phyloP scores from a whole-genome alignment of 2,888 invertebrate species.

The Anticlea derivata region DNA sequence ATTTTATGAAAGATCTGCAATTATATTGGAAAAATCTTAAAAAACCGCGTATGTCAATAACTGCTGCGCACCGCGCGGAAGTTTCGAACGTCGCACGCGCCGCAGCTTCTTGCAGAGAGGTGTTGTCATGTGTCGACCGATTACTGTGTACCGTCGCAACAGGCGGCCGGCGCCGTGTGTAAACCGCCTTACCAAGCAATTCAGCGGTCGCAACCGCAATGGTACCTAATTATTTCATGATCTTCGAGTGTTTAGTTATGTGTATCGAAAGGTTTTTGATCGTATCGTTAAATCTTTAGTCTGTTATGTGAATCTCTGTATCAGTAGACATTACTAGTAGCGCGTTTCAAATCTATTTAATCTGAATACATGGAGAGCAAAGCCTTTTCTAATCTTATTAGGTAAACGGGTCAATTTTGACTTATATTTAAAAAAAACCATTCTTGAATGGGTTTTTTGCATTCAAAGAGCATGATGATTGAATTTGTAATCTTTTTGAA shows the following conservation, averaged over 20 bases:
- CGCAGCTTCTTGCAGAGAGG: no score
- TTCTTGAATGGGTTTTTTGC: not conserved
- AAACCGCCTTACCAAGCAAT: conserved; percentile 45
- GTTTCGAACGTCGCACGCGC: no score
- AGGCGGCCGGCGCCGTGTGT: no score
- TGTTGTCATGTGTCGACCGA: no score
- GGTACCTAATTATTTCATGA: conserved; percentile 35
- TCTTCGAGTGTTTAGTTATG: conserved; percentile 39
- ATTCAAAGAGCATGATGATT: not conserved
- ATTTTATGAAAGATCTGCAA: no score
- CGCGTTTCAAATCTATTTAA: conserved; percentile 14
- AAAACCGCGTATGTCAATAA: no score
- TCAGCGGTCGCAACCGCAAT: conserved; percentile 45
- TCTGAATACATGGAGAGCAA: conserved; percentile 8
- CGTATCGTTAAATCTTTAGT: conserved; percentile 2
- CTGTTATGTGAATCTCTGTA: conserved; percentile 1
- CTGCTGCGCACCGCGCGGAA: no score
- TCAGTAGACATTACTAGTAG: not conserved
- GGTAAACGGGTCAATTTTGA: conserved; percentile 12
- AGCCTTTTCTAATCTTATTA: conserved; percentile 14
- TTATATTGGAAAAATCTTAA: no score
- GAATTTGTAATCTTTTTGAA: no score
- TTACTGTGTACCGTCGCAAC: no score
- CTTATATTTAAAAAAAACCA: not conserved
- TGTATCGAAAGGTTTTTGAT: conserved; percentile 21